These are phyloP conservation scores for Ceratosolen solmsi DNA, from an alignment of 1,140 invertebrate species.

Conservation along the genomic window DNA sequence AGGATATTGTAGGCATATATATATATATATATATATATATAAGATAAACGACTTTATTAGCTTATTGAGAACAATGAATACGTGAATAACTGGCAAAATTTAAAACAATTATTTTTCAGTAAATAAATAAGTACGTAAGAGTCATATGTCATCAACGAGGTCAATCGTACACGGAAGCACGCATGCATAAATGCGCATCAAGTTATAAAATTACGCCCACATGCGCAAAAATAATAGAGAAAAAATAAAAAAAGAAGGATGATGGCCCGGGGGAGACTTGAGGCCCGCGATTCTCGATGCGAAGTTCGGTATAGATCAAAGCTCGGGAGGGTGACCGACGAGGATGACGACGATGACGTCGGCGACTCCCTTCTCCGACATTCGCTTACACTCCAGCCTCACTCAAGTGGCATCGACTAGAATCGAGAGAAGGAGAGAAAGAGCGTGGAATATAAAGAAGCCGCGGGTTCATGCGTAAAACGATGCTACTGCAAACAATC, in stretches of 20 bases:
- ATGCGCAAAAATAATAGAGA: conserved; percentile 30
- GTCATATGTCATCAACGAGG: neutral
- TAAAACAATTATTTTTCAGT: neutral
- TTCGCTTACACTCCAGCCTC: conserved; percentile 69
- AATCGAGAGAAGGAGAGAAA: conserved; percentile 54
- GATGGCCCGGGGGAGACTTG: conserved; percentile 23
- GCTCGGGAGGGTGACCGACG: conserved; percentile 59
- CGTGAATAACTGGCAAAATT: too few species aligned
- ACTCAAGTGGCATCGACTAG: conserved; percentile 71
- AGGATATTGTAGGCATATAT: too few species aligned
- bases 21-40: too few species aligned
- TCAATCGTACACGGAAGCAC: neutral
- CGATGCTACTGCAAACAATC: conserved; percentile 74
- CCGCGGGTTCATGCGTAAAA: conserved; percentile 73
- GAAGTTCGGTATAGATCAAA: conserved; percentile 67
- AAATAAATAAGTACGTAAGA: neutral
- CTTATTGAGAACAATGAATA: too few species aligned
- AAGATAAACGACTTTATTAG: too few species aligned
- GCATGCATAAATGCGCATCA: neutral
- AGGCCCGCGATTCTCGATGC: conserved; percentile 19
- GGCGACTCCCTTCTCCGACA: conserved; percentile 54
- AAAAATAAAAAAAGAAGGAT: conserved; percentile 35
- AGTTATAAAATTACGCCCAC: conserved; percentile 1
- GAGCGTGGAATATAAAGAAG: conserved; percentile 72
- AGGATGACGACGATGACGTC: conserved; percentile 12